Conservation (phyloP, 1,140 invertebrate genomes). For the Cecropterus lyciades region DNA sequence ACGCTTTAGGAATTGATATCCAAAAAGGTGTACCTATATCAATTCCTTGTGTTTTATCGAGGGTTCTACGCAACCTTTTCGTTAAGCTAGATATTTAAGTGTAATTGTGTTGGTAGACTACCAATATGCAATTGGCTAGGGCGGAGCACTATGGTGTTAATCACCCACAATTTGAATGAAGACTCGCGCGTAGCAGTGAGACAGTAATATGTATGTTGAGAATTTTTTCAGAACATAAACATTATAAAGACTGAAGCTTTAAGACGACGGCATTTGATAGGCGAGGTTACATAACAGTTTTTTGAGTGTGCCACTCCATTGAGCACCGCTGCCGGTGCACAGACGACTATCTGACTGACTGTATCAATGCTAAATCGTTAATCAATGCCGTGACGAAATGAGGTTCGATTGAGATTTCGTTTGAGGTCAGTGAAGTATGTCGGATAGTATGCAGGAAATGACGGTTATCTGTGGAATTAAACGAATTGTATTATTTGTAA, state of each 20-base stretch:
- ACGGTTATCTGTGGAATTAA: background rate
- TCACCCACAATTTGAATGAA: too few species aligned
- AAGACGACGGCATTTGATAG: constrained; percentile 4
- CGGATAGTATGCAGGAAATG: constrained; percentile 23
- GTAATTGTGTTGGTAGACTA: too few species aligned
- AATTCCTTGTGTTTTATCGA: background rate
- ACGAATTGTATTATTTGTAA: constrained; percentile 1
- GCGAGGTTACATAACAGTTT: constrained; percentile 23
- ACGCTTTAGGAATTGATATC: background rate
- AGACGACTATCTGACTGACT: constrained; percentile 40
- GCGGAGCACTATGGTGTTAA: too few species aligned
- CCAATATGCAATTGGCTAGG: too few species aligned
- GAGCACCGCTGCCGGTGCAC: constrained; percentile 6
- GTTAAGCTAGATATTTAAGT: too few species aligned
- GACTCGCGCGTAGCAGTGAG: too few species aligned
- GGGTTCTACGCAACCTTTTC: constrained; percentile 5
- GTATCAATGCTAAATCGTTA: constrained; percentile 28
- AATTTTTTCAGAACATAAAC: background rate
- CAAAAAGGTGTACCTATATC: too few species aligned
- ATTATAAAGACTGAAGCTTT: constrained; percentile 8
- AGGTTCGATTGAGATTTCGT: constrained; percentile 26
- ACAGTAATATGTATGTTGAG: too few species aligned
- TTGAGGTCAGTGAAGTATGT: constrained; percentile 29
- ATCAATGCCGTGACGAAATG: constrained; percentile 46
- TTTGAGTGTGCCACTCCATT: constrained; percentile 18